These are phyloP conservation scores for Plotosus lineatus DNA, from an alignment of 2,113 vertebrate species.

Conservation along the genomic window DNA sequence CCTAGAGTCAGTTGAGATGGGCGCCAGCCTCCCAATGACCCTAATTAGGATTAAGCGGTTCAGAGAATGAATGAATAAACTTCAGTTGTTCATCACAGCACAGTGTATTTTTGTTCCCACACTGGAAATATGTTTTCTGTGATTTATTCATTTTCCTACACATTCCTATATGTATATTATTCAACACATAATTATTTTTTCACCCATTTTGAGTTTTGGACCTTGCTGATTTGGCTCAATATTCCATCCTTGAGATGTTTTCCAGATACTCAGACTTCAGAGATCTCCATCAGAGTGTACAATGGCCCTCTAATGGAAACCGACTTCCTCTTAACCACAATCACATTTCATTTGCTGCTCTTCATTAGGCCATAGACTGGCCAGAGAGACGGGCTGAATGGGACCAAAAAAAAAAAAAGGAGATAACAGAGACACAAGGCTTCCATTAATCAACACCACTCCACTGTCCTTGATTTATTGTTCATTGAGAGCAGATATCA, in stretches of 20 bases:
- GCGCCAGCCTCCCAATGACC: too few species aligned
- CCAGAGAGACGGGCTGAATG: constrained; percentile 29
- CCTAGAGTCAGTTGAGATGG: too few species aligned
- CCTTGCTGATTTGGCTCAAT: background rate
- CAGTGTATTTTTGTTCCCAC: background rate
- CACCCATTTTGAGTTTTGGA: background rate
- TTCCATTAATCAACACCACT: constrained; percentile 7
- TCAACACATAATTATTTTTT: background rate
- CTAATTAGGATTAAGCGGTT: too few species aligned
- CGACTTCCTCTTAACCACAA: constrained; percentile 99
- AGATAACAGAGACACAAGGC: constrained; percentile 30
- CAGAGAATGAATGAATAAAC: too few species aligned
- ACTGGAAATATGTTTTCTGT: background rate
- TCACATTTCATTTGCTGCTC: constrained; percentile 94
- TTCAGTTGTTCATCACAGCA: too few species aligned
- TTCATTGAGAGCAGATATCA: background rate
- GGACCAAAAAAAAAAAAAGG: constrained; percentile 57
- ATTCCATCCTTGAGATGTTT: constrained; percentile 12
- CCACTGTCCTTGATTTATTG: constrained; percentile 18
- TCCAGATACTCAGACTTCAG: constrained; percentile 26
- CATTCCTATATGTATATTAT: background rate
- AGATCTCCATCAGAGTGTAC: constrained; percentile 35
- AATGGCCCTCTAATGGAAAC: constrained; percentile 85
- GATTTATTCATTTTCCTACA: background rate
- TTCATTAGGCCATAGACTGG: constrained; percentile 87